Percentiles rank a stretch among this genome's conserved stretches.
These are phyloP conservation scores for Peromyscus nudipes DNA, from an alignment of 2,797 vertebrate genomes.

Conservation along the genomic window DNA sequence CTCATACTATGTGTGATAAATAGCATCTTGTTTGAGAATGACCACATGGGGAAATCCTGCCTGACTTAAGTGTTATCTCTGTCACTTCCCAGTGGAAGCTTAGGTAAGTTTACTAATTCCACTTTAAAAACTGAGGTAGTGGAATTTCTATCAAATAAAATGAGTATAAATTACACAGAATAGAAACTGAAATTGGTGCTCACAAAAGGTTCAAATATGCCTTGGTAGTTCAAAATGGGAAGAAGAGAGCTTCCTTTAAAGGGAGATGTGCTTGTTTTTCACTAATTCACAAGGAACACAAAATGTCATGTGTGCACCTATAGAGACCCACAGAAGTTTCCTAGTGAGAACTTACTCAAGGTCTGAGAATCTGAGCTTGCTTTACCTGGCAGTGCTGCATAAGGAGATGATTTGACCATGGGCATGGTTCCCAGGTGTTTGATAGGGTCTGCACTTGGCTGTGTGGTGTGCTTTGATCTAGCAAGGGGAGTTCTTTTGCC, in stretches of 20 bases:
- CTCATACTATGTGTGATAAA: background rate
- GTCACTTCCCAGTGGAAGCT: background rate
- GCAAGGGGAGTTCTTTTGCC: no score
- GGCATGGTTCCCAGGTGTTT: no score
- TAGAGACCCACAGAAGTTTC: no score
- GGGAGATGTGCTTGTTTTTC: background rate
- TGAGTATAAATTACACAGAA: conserved; percentile 27
- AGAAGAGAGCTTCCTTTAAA: background rate
- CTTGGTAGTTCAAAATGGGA: background rate
- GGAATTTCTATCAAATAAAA: background rate
- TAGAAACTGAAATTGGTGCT: background rate
- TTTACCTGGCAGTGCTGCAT: no score
- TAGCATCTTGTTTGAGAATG: background rate
- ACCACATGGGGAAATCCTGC: background rate
- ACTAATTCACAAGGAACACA: background rate
- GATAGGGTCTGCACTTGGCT: no score
- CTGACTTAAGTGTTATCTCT: background rate
- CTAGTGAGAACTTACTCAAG: no score
- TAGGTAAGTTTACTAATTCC: background rate
- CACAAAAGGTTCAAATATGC: background rate
- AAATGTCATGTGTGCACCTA: background rate
- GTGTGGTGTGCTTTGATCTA: no score
- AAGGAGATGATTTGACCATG: no score
- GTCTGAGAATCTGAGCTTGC: no score
- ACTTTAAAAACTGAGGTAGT: background rate